Base-by-base conservation (phyloP, 2,113 vertebrate genomes). In the Ictidomys tridecemlineatus region DNA sequence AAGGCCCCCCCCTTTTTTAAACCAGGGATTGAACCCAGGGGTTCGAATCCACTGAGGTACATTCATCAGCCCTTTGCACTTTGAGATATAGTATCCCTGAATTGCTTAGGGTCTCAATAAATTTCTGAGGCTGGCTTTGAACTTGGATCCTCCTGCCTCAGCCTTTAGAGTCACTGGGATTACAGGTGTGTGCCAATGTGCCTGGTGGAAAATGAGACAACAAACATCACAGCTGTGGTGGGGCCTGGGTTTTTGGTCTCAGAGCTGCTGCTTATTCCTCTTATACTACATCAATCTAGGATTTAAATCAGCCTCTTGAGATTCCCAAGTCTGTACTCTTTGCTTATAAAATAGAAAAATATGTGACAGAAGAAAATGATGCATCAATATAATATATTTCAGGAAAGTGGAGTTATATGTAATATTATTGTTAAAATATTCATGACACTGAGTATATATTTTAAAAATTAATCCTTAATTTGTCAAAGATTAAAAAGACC, bases 161-260 rank as follows among this genome's bases (percentile, higher is more conserved):
- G 56, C 56, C 20, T 58, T 17, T 20, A 7, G 20, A 58, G 56
- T 22, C 20, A 7, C 7, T 24, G 56, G 56, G 20, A 58, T 58
- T 58, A 58, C 20, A 58, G 18, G 20, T 22, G 20, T 58, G 56
- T 2, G 2, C 56, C 56, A 58, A 24, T 58, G 20, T 7, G 7
- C 18, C 20, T 8, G 56, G 7, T 22, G 56, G 56, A 58, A 58
- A 58, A 58, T 24, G 61, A 63, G 69, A 86, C 37, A 26, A 58
- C 18, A 84, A 53, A 32, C 5, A 34, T n/a, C 28, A 63, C 8
- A 88, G 18, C 72, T 26, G 26, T 65, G 7, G 7, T 22, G 4
- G 0, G 0, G 2, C 30, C 24, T 3, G 2, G 0, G 7, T 37
- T 69, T 80, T 28, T 45, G 20, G 24, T 20, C 4, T 34, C 12